phyloP scores from a whole-genome alignment of 2,113 vertebrate species.

The Vicugna pacos region DNA sequence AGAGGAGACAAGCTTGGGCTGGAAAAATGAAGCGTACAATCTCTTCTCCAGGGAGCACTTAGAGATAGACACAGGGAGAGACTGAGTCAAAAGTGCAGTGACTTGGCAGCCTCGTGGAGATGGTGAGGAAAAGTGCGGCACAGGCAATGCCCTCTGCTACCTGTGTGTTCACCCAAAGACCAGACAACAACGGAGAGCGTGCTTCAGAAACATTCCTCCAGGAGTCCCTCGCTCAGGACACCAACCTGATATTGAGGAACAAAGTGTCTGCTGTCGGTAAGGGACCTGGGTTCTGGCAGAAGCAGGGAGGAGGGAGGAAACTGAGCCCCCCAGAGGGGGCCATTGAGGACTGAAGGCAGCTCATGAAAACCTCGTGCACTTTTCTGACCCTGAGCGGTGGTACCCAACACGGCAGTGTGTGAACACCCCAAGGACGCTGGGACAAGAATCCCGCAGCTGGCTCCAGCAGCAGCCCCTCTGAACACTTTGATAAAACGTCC shows the following conservation, averaged over 20 bases:
- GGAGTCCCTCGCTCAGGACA: neutral
- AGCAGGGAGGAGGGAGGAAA: neutral
- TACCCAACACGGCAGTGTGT: rapidly evolving
- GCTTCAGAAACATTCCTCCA: neutral
- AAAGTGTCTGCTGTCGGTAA: neutral
- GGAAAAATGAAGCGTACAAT: conserved; percentile 52
- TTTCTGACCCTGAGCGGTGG: neutral
- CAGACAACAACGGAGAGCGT: neutral
- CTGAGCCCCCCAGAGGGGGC: neutral
- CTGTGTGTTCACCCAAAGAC: neutral
- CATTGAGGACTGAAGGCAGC: too few relatives aligned
- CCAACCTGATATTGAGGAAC: rapidly evolving
- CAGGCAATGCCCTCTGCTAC: rapidly evolving
- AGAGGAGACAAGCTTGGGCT: conserved; percentile 45
- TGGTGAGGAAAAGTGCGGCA: neutral
- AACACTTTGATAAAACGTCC: neutral
- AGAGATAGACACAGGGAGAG: neutral
- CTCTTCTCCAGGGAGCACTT: conserved; percentile 1
- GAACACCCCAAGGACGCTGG: neutral
- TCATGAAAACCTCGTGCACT: rapidly evolving
- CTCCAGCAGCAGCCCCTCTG: rapidly evolving
- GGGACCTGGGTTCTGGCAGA: neutral
- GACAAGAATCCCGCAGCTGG: rapidly evolving
- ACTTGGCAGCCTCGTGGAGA: neutral
- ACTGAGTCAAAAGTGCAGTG: neutral